Evolutionary conservation across 2,113 vertebrate species (phyloP).

Genomic region (Pelecanoides urinatrix): DNA sequence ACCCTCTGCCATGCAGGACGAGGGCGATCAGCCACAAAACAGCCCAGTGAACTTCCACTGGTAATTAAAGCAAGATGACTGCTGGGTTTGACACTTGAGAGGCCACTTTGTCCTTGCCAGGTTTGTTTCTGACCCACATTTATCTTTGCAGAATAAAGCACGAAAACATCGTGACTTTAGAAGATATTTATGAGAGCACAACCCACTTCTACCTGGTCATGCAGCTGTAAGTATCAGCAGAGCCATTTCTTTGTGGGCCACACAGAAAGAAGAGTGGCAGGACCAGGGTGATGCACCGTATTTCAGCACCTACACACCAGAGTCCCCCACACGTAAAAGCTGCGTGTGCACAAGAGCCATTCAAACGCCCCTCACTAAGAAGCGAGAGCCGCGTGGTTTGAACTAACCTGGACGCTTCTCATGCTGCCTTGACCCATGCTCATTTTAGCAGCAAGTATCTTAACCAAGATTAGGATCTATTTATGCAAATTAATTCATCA

Average conservation of each 20-base stretch:
- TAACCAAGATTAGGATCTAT: background rate
- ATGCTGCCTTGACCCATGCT: background rate
- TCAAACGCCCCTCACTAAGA: background rate
- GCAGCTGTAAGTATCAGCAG: slow-evolving; percentile 87
- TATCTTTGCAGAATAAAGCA: slow-evolving; percentile 87
- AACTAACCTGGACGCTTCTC: rapidly evolving
- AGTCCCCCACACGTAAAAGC: background rate
- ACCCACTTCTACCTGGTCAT: slow-evolving; percentile 96
- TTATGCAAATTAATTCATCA: slow-evolving; percentile 28
- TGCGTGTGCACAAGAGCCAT: rapidly evolving
- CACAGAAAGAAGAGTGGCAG: background rate
- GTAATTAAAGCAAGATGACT: background rate
- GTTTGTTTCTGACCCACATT: background rate
- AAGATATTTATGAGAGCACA: slow-evolving; percentile 91
- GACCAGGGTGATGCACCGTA: rapidly evolving
- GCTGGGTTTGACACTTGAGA: background rate
- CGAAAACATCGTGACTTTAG: slow-evolving; percentile 90
- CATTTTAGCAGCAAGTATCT: background rate
- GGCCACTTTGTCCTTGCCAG: background rate
- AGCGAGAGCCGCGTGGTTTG: background rate
- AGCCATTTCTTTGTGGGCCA: background rate
- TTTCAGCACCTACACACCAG: background rate
- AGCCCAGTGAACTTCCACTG: background rate
- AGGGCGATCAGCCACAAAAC: background rate
- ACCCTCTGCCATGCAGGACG: rapidly evolving